Evolutionary conservation across 2,797 vertebrate genomes (phyloP).

Genomic region (Remorina albescens): DNA sequence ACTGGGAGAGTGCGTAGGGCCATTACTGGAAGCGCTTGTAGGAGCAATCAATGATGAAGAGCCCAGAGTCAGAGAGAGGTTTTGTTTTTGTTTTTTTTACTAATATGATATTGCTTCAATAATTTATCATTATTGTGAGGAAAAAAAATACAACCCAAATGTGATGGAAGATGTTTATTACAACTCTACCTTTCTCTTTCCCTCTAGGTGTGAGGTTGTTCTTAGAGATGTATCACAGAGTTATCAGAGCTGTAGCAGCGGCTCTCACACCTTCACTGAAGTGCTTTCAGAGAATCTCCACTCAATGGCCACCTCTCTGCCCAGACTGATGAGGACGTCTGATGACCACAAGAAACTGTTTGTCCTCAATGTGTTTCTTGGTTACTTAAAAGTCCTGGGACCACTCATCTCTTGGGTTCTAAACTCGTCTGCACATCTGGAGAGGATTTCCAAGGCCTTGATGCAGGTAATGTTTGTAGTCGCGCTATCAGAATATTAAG

Average conservation of each 20-base stretch:
- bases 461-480: slow-evolving; percentile 81
- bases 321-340: slow-evolving; percentile 91
- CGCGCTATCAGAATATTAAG: neutral
- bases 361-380: slow-evolving; percentile 89
- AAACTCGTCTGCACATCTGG: slow-evolving; percentile 88
- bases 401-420: slow-evolving; percentile 86
- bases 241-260: slow-evolving; percentile 63
- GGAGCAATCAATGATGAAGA: slow-evolving; percentile 90
- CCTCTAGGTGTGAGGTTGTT: slow-evolving; percentile 70
- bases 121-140: too few species aligned
- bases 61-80: slow-evolving; percentile 82
- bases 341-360: slow-evolving; percentile 92
- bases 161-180: neutral
- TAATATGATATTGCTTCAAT: too few species aligned
- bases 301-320: slow-evolving; percentile 89
- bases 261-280: slow-evolving; percentile 83
- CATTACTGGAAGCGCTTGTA: slow-evolving; percentile 90
- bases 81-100: slow-evolving; percentile 6
- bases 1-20: slow-evolving; percentile 83
- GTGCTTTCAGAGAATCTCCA: slow-evolving; percentile 94
- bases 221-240: slow-evolving; percentile 82
- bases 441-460: slow-evolving; percentile 91
- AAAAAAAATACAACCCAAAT: neutral
- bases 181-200: slow-evolving; percentile 1
- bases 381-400: slow-evolving; percentile 94